Evolutionary conservation across 2,113 vertebrate genomes (phyloP).

Genomic region (Microcebus griseorufus): DNA sequence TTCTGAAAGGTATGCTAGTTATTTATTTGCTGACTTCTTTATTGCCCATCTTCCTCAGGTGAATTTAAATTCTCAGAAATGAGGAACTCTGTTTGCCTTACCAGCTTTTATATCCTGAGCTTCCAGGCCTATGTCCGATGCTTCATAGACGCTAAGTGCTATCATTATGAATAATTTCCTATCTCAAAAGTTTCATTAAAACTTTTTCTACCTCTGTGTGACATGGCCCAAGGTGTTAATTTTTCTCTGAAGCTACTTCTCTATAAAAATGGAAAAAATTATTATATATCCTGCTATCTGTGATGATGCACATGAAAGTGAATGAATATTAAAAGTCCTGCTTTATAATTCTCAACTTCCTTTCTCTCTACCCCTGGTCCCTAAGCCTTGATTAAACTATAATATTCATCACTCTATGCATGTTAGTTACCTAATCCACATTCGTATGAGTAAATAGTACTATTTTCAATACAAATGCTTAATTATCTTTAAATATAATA

Average conservation of each 20-base stretch:
- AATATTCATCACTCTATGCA: background rate
- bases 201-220: background rate
- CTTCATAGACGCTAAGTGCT: background rate
- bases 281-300: background rate
- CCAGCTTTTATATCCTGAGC: background rate
- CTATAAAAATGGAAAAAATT: slow-evolving; percentile 13
- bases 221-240: background rate
- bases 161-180: background rate
- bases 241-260: background rate
- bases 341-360: background rate
- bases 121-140: background rate
- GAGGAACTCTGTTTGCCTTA: background rate
- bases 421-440: background rate
- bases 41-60: background rate
- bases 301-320: background rate
- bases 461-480: background rate
- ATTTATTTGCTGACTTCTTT: background rate
- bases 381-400: background rate
- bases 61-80: background rate
- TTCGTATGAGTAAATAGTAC: background rate
- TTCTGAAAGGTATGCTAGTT: background rate
- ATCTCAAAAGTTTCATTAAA: background rate
- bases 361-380: background rate
- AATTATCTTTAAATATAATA: background rate
- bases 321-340: background rate